Percentiles rank a stretch among this genome's conserved stretches.
Conservation (phyloP, 2,888 invertebrate species). For the Volucella bombylans region DNA sequence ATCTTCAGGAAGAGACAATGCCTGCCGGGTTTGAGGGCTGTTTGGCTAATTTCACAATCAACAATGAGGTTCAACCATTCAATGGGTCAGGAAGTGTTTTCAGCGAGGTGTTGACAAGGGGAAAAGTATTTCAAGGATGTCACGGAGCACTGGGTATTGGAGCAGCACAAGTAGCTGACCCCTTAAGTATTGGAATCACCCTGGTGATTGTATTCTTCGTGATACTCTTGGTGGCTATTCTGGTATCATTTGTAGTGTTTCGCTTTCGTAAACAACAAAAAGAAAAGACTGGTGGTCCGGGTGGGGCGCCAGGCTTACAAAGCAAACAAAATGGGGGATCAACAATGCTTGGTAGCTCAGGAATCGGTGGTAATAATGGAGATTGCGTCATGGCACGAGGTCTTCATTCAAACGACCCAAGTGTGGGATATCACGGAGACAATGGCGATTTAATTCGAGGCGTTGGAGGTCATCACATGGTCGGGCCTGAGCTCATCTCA, state of each 20-base stretch:
- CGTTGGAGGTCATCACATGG: constrained; percentile 89
- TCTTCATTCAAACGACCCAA: constrained; percentile 87
- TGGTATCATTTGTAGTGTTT: constrained; percentile 96
- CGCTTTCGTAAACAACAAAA: constrained; percentile 93
- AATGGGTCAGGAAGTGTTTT: constrained; percentile 93
- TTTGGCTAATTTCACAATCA: constrained; percentile 93
- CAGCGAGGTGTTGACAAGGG: constrained; percentile 86
- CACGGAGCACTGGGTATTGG: constrained; percentile 89
- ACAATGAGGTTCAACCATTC: constrained; percentile 94
- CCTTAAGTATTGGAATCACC: constrained; percentile 95
- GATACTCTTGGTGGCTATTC: constrained; percentile 92
- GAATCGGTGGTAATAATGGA: constrained; percentile 86
- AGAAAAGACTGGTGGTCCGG: constrained; percentile 89
- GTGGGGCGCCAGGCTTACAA: constrained; percentile 87
- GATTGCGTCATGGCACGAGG: constrained; percentile 88
- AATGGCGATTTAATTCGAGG: constrained; percentile 89
- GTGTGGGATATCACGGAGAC: constrained; percentile 88
- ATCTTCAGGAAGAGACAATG: constrained; percentile 83
- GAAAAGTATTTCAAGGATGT: constrained; percentile 90
- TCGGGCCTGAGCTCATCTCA: constrained; percentile 92
- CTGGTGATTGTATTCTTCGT: constrained; percentile 97
- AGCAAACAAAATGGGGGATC: constrained; percentile 89
- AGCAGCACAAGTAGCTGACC: constrained; percentile 90
- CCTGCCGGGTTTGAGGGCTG: constrained; percentile 93
- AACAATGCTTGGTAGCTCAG: constrained; percentile 87